phyloP scores from a whole-genome alignment of 2,888 invertebrate genomes.

The Pseudolycoriella hygida region DNA sequence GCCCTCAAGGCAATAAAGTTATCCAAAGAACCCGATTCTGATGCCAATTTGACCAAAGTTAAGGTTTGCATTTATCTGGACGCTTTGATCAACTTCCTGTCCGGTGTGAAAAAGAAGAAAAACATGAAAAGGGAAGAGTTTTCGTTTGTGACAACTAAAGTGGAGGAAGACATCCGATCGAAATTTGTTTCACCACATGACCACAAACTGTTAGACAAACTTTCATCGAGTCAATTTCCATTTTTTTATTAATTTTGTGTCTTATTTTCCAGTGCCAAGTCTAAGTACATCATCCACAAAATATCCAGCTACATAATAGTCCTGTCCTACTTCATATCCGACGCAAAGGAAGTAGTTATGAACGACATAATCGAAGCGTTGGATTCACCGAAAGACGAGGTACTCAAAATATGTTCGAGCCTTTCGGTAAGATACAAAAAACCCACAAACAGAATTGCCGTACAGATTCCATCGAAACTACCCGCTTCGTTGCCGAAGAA shows the following conservation, averaged over 20 bases:
- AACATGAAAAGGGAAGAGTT: conserved; percentile 9
- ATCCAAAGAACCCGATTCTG: conserved; percentile 5
- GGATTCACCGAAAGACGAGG: no score
- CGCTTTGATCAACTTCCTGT: conserved; percentile 14
- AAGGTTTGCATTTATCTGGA: conserved; percentile 26
- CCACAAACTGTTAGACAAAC: conserved; percentile 6
- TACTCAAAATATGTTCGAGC: no score
- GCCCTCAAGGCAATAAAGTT: conserved; percentile 3
- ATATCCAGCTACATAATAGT: neutral
- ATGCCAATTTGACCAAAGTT: conserved; percentile 15
- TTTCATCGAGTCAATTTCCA: neutral
- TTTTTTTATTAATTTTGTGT: neutral
- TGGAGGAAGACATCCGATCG: conserved; percentile 23
- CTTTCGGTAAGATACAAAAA: no score
- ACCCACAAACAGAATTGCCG: no score
- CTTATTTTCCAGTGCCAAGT: neutral
- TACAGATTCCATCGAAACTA: no score
- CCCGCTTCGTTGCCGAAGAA: no score
- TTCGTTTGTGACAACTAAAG: conserved; percentile 23
- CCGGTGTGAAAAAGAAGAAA: neutral
- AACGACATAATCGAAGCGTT: neutral
- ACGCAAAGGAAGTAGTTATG: neutral
- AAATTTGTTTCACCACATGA: conserved; percentile 15
- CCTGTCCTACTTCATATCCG: neutral
- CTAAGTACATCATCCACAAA: neutral